Percentiles rank a stretch among this genome's conserved stretches.
Evolutionary conservation across 2,888 invertebrate genomes (phyloP).

Genomic region (Frankliniella fusca): DNA sequence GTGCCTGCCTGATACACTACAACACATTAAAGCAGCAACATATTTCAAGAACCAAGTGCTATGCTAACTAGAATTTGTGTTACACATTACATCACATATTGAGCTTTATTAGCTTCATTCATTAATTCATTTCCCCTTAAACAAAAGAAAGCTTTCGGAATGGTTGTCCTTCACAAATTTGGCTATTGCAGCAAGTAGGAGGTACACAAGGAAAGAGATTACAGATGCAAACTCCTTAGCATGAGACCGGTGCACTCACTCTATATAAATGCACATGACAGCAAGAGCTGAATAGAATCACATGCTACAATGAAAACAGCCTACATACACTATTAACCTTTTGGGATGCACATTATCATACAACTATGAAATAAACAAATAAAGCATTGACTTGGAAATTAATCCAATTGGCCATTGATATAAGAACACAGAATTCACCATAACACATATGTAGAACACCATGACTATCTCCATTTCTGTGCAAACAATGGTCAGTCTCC

Average conservation of each 20-base stretch:
- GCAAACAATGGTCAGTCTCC: background rate
- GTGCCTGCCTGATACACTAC: background rate
- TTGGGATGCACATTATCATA: background rate
- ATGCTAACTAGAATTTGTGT: background rate
- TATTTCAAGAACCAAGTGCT: background rate
- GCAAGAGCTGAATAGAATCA: background rate
- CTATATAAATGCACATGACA: background rate
- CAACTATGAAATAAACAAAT: background rate
- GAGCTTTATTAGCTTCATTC: background rate
- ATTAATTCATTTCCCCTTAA: background rate
- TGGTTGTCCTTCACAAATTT: slow-evolving; percentile 5
- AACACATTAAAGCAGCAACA: background rate
- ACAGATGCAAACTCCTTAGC: background rate
- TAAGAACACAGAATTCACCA: background rate
- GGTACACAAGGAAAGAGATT: background rate
- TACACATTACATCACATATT: slow-evolving; percentile 5
- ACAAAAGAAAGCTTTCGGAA: background rate
- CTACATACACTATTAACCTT: background rate
- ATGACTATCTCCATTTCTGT: background rate
- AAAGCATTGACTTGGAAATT: slow-evolving; percentile 12
- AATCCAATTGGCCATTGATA: background rate
- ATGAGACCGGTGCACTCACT: background rate
- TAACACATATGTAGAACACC: background rate
- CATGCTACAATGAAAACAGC: background rate
- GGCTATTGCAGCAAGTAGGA: slow-evolving; percentile 12